These are phyloP conservation scores for Alloplasta piceator DNA, from an alignment of 2,888 invertebrate species.

Conservation along the genomic window DNA sequence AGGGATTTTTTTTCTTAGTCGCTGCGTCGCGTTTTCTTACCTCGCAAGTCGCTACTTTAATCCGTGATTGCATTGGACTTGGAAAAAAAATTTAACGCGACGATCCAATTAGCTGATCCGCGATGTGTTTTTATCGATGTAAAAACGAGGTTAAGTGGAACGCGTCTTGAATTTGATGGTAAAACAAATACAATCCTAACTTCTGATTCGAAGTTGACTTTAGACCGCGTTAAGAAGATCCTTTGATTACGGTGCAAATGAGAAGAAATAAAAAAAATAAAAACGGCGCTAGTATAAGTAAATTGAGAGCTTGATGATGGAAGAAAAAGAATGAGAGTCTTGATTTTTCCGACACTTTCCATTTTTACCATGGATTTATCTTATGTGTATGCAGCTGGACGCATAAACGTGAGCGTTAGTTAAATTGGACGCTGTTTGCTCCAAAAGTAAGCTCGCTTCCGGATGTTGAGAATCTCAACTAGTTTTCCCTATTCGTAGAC, in stretches of 20 bases:
- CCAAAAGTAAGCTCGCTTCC: conserved; percentile 3
- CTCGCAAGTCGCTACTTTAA: conserved; percentile 63
- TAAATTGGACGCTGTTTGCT: conserved; percentile 21
- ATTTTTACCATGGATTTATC: background rate
- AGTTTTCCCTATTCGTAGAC: background rate
- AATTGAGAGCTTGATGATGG: too few relatives aligned
- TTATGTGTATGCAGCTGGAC: conserved; percentile 18
- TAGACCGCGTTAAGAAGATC: background rate
- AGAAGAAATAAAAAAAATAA: too few relatives aligned
- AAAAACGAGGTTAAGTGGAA: background rate
- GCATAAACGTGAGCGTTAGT: background rate
- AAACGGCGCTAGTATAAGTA: too few relatives aligned
- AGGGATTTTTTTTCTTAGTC: background rate
- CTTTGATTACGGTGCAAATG: too few relatives aligned
- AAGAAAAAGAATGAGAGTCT: too few relatives aligned
- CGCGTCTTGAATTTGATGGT: background rate
- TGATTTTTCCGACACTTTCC: background rate
- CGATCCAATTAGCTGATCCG: conserved; percentile 74
- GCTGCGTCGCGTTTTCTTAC: background rate
- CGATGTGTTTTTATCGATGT: conserved; percentile 20
- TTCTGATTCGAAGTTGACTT: background rate
- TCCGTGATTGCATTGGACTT: conserved; percentile 72
- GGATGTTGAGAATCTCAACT: conserved; percentile 10
- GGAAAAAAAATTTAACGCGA: conserved; percentile 73
- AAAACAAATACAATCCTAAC: background rate